Evolutionary conservation across 2,888 invertebrate species (phyloP).

Genomic region (Lumbricus terrestris): DNA sequence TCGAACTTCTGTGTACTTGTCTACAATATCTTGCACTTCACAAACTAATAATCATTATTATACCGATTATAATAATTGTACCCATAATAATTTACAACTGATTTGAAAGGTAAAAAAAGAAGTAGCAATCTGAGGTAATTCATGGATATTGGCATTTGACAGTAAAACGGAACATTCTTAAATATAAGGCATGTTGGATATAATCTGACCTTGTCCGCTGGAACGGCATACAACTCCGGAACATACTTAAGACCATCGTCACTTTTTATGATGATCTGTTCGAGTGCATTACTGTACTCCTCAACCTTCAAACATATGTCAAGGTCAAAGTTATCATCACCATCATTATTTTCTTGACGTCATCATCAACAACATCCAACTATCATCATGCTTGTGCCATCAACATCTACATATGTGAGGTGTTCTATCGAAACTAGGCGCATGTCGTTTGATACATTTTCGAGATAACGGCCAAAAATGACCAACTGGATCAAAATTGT

Average conservation of each 20-base stretch:
- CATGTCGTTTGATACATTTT: too few species aligned
- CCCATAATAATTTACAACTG: too few species aligned
- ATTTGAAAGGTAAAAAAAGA: too few species aligned
- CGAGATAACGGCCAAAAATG: too few species aligned
- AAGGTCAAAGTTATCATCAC: not conserved
- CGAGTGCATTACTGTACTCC: constrained; percentile 57
- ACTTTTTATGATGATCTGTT: constrained; percentile 72
- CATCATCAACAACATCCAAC: not conserved
- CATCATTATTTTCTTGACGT: too few species aligned
- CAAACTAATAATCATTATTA: too few species aligned
- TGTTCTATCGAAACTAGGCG: too few species aligned
- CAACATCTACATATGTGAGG: not conserved
- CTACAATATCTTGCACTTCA: too few species aligned
- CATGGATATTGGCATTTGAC: not conserved
- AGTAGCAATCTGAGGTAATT: not conserved
- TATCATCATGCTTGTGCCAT: not conserved
- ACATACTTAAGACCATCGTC: constrained; percentile 83
- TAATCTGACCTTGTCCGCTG: constrained; percentile 66
- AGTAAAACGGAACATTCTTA: not conserved
- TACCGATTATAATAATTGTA: too few species aligned
- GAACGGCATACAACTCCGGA: constrained; percentile 90
- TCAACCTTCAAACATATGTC: constrained; percentile 47
- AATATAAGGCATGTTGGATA: not conserved
- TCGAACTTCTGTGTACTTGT: not conserved
- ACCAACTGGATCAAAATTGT: too few species aligned